A percentile compares a stretch with the other conserved stretches of the same genome.
Conservation (phyloP, 2,797 vertebrate species). For the Picus viridis region DNA sequence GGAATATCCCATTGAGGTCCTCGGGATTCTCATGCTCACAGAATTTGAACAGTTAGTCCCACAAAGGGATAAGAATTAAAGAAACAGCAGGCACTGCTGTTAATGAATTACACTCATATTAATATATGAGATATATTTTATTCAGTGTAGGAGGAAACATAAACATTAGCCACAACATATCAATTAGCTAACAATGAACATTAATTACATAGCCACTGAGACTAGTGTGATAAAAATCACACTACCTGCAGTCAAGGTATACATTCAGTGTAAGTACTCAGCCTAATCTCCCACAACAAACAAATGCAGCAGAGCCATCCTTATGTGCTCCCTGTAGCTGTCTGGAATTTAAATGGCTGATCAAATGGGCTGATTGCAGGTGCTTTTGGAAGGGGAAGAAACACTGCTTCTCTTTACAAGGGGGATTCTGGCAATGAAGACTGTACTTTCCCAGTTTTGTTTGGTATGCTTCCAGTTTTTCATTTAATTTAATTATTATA, state of each 20-base stretch:
- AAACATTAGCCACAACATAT: neutral
- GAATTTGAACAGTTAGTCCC: neutral
- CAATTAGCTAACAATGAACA: neutral
- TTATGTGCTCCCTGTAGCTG: neutral
- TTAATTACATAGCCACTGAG: slow-evolving; percentile 3
- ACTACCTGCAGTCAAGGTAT: neutral
- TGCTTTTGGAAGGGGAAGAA: neutral
- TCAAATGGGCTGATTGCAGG: neutral
- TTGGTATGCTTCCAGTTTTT: neutral
- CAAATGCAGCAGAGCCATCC: slow-evolving; percentile 7
- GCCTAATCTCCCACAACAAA: slow-evolving; percentile 8
- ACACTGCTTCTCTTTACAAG: neutral
- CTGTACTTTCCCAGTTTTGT: neutral
- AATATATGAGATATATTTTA: neutral
- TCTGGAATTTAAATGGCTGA: slow-evolving; percentile 10
- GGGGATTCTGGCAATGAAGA: neutral
- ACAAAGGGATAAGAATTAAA: slow-evolving; percentile 7
- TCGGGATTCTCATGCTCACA: neutral
- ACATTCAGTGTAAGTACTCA: neutral
- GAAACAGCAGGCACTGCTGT: neutral
- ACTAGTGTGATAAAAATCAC: neutral
- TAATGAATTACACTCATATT: neutral
- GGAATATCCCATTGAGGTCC: neutral
- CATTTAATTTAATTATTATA: neutral
- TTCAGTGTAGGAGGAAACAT: neutral